A percentile compares a stretch with the other conserved stretches of the same genome.
Evolutionary conservation across 2,888 invertebrate species (phyloP).

Genomic region (Parelbella ahira): DNA sequence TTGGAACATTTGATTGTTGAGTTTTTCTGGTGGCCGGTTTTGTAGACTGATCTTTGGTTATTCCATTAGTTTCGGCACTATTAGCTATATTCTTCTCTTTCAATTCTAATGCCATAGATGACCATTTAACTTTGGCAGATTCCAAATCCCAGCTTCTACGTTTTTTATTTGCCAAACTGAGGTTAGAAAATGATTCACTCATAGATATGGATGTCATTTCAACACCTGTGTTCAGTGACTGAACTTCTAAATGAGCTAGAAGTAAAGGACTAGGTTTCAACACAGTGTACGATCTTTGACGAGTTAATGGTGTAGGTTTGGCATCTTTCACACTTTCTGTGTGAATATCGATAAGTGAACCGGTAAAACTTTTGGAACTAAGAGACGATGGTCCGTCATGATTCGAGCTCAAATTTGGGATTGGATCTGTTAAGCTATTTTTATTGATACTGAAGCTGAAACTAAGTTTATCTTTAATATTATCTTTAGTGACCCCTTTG

Average conservation of each 20-base stretch:
- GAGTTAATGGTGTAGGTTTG: slow-evolving; percentile 63
- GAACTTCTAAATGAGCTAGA: slow-evolving; percentile 82
- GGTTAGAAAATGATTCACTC: slow-evolving; percentile 68
- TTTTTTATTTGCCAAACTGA: slow-evolving; percentile 53
- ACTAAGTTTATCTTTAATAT: slow-evolving; percentile 32
- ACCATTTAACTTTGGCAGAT: slow-evolving; percentile 74
- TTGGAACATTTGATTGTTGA: slow-evolving; percentile 33
- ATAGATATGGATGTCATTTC: slow-evolving; percentile 73
- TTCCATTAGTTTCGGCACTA: slow-evolving; percentile 19
- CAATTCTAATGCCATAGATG: slow-evolving; percentile 69
- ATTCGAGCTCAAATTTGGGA: slow-evolving; percentile 38
- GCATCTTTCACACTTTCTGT: slow-evolving; percentile 50
- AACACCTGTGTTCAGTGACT: slow-evolving; percentile 65
- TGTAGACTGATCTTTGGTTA: slow-evolving; percentile 16
- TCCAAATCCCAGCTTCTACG: slow-evolving; percentile 72
- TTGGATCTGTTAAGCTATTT: slow-evolving; percentile 36
- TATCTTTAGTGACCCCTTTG: slow-evolving; percentile 3
- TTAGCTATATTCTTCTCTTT: slow-evolving; percentile 39
- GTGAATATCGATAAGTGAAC: slow-evolving; percentile 69
- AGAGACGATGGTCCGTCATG: slow-evolving; percentile 54
- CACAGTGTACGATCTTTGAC: slow-evolving; percentile 89
- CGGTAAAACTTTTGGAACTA: slow-evolving; percentile 64
- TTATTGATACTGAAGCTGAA: slow-evolving; percentile 40
- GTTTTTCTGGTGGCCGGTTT: slow-evolving; percentile 35
- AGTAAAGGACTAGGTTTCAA: slow-evolving; percentile 88